Conservation (phyloP, 2,113 vertebrate species). For the Indicator indicator region DNA sequence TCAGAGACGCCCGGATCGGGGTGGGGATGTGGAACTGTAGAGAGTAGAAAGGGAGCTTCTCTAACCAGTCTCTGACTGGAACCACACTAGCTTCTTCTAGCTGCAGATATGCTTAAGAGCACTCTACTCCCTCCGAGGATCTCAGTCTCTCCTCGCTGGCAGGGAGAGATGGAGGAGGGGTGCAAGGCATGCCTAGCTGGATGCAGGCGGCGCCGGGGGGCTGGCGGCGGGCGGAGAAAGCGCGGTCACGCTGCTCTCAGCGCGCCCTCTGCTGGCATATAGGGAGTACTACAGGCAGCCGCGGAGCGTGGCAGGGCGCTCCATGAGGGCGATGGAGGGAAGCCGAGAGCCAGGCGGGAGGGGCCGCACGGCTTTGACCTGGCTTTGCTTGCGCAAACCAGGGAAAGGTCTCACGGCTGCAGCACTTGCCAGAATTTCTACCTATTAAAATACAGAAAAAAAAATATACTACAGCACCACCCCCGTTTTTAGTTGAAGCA, state of each 20-base stretch:
- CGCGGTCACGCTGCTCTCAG: neutral
- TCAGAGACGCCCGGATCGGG: neutral
- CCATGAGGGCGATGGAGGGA: too few relatives aligned
- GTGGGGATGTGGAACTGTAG: accelerated
- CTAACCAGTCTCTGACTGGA: accelerated
- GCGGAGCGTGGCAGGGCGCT: too few relatives aligned
- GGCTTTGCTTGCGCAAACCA: neutral
- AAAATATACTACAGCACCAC: accelerated
- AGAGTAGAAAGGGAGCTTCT: neutral
- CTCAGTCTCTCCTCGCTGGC: neutral
- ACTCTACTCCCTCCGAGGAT: neutral
- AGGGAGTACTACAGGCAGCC: too few relatives aligned
- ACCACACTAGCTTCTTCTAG: accelerated
- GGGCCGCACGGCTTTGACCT: too few relatives aligned
- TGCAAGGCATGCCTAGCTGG: too few relatives aligned
- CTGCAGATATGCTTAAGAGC: neutral
- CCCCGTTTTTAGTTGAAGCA: too few relatives aligned
- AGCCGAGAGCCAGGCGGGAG: too few relatives aligned
- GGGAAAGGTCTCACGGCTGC: accelerated
- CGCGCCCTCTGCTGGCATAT: neutral
- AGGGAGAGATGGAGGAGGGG: too few relatives aligned
- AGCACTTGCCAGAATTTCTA: neutral
- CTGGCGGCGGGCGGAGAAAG: neutral
- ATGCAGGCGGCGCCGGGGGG: neutral
- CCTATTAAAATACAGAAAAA: too few relatives aligned